A percentile compares a stretch with the other conserved stretches of the same genome.
Evolutionary conservation across 2,797 vertebrate genomes (phyloP).

Genomic region (Mus spretus): DNA sequence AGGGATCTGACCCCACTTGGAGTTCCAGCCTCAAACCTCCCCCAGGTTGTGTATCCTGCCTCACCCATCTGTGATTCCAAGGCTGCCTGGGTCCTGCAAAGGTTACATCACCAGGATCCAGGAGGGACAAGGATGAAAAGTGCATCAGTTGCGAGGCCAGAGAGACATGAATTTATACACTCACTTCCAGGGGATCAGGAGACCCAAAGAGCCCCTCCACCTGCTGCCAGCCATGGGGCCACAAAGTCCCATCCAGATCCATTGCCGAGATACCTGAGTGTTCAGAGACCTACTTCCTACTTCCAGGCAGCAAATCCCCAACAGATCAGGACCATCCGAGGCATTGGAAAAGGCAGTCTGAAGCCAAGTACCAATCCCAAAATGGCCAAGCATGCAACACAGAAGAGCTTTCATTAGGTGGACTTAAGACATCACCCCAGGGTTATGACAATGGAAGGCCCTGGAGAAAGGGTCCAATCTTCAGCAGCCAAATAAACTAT

Average conservation of each 20-base stretch:
- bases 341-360: background rate
- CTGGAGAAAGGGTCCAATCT: too few relatives aligned
- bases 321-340: background rate
- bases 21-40: too few relatives aligned
- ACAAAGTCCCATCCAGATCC: background rate
- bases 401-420: background rate
- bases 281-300: background rate
- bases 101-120: background rate
- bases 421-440: background rate
- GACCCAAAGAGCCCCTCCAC: background rate
- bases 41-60: too few relatives aligned
- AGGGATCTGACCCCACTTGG: fast-evolving
- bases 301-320: background rate
- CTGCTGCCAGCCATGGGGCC: background rate
- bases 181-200: background rate
- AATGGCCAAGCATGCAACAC: background rate
- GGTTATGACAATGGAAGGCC: too few relatives aligned
- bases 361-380: background rate
- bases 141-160: too few relatives aligned
- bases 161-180: background rate
- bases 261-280: background rate
- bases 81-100: background rate
- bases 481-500: background rate
- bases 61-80: background rate
- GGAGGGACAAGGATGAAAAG: background rate